Evolutionary conservation across 2,113 vertebrate species (phyloP).

Genomic region (Notiomystis cincta): DNA sequence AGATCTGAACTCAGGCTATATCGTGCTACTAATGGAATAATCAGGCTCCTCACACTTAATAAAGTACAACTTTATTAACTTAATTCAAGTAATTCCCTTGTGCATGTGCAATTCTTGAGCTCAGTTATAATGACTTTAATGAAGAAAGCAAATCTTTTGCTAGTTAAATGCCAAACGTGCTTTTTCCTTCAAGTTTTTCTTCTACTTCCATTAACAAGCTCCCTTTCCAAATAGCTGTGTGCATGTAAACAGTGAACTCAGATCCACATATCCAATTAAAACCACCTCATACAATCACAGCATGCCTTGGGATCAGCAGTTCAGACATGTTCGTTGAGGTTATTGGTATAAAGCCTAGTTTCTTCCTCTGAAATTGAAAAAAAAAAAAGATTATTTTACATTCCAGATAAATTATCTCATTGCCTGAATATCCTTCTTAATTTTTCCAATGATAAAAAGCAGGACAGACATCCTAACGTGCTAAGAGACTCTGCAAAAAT

Average conservation of each 20-base stretch:
- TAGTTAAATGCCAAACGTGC: conserved; percentile 23
- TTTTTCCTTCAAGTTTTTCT: conserved; percentile 11
- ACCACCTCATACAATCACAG: neutral
- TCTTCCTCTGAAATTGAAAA: neutral
- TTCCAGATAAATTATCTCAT: neutral
- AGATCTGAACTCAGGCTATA: neutral
- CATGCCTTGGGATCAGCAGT: neutral
- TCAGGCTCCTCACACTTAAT: neutral
- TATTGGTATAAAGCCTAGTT: neutral
- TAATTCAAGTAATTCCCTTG: conserved; percentile 23
- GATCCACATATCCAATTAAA: neutral
- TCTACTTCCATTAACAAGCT: conserved; percentile 11
- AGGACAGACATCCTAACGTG: neutral
- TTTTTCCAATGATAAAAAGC: neutral
- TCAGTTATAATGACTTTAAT: conserved; percentile 26
- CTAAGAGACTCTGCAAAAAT: neutral
- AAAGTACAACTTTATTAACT: conserved; percentile 37
- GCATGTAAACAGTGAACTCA: neutral
- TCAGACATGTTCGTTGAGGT: neutral
- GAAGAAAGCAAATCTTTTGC: conserved; percentile 46
- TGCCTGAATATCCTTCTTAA: neutral
- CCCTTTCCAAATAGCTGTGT: neutral
- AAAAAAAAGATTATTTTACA: neutral
- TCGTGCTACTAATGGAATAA: neutral
- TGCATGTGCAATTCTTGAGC: conserved; percentile 8